Conservation (phyloP, 1,140 invertebrate genomes). For the Gryllus bimaculatus region DNA sequence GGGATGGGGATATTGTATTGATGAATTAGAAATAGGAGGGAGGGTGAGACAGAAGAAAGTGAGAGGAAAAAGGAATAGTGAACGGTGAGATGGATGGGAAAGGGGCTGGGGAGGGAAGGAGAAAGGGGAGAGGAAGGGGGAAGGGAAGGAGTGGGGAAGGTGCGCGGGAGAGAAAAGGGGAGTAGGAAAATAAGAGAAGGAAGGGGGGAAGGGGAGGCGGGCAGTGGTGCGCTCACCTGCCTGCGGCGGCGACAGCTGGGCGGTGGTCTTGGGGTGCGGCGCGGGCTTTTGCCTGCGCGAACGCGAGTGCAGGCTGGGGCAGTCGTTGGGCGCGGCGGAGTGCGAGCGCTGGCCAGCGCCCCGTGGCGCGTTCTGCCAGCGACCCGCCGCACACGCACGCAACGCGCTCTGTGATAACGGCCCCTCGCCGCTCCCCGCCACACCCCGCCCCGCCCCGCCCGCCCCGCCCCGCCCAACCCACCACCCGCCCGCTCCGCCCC, state of each 20-base stretch:
- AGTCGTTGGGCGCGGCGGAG: slow-evolving; percentile 65
- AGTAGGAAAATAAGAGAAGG: not conserved
- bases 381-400: not conserved
- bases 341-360: slow-evolving; percentile 41
- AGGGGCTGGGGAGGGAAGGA: too few species aligned
- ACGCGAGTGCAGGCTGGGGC: slow-evolving; percentile 40
- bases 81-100: too few species aligned
- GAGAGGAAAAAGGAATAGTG: too few species aligned
- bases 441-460: slow-evolving; percentile 26
- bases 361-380: not conserved
- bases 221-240: slow-evolving; percentile 44
- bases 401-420: not conserved
- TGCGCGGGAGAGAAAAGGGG: too few species aligned
- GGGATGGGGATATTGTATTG: too few species aligned
- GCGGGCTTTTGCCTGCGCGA: slow-evolving; percentile 41
- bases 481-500: too few species aligned
- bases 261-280: slow-evolving; percentile 46
- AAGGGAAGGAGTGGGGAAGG: too few species aligned
- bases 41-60: too few species aligned
- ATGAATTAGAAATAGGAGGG: too few species aligned
- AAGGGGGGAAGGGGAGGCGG: not conserved
- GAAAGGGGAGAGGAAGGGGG: too few species aligned
- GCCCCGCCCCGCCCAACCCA: too few species aligned
- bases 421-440: slow-evolving; percentile 32
- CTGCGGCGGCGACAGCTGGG: slow-evolving; percentile 66